Evolutionary conservation across 1,140 invertebrate species (phyloP).

Genomic region (Drosophila burlai): DNA sequence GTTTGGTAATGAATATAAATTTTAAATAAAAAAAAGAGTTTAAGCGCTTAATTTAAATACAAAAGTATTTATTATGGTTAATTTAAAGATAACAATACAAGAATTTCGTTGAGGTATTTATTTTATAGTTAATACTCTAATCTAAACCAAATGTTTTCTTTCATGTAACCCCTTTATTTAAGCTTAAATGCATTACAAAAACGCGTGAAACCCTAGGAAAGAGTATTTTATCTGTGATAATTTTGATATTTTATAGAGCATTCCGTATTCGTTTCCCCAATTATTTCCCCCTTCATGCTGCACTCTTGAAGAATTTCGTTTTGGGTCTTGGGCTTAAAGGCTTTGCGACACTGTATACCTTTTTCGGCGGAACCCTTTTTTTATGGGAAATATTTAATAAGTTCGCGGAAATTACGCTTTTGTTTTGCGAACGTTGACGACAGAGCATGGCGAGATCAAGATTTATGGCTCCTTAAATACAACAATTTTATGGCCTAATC

Average conservation of each 20-base stretch:
- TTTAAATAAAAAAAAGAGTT: too few species aligned
- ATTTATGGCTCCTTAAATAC: constrained; percentile 71
- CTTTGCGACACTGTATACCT: constrained; percentile 58
- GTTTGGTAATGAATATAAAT: background rate
- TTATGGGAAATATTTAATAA: constrained; percentile 61
- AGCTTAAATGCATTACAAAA: too few species aligned
- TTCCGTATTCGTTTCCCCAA: background rate
- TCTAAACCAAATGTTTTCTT: too few species aligned
- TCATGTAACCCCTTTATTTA: too few species aligned
- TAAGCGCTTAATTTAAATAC: too few species aligned
- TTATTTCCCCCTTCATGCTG: background rate
- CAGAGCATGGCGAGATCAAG: constrained; percentile 47
- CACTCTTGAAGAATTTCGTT: constrained; percentile 7
- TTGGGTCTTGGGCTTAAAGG: constrained; percentile 56
- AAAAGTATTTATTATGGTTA: too few species aligned
- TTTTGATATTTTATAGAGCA: background rate
- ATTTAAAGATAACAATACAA: too few species aligned
- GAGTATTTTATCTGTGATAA: fast-evolving
- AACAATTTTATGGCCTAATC: constrained; percentile 61
- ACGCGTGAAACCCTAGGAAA: background rate
- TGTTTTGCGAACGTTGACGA: constrained; percentile 54
- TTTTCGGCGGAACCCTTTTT: constrained; percentile 40
- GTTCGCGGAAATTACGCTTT: constrained; percentile 43
- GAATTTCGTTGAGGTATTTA: too few species aligned
- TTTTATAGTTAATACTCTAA: too few species aligned